phyloP scores from a whole-genome alignment of 2,113 vertebrate species.

The Halcyon senegalensis region DNA sequence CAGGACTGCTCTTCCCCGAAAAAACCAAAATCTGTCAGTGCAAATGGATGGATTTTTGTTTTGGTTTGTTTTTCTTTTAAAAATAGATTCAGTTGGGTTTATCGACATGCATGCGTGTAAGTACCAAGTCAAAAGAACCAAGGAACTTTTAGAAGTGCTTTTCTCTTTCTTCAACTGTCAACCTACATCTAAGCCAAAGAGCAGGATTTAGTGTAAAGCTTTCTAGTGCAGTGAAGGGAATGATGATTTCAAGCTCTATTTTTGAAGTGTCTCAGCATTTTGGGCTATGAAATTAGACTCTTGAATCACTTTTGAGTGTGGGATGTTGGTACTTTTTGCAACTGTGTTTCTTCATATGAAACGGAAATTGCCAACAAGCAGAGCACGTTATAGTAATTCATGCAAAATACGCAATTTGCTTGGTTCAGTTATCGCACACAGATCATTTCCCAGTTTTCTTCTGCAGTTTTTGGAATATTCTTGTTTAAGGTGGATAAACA shows the following conservation, averaged over 20 bases:
- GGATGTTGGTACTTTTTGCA: not conserved
- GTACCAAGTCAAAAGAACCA: not conserved
- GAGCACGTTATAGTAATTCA: not conserved
- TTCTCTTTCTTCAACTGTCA: not conserved
- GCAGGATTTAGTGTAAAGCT: not conserved
- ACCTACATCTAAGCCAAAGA: not conserved
- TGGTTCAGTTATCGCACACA: conserved; percentile 6
- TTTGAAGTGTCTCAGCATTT: not conserved
- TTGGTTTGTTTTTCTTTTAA: not conserved
- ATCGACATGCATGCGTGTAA: not conserved
- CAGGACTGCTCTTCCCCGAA: not conserved
- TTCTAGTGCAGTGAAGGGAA: not conserved
- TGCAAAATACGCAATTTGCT: conserved; percentile 25
- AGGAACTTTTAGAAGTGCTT: not conserved
- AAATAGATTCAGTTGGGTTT: not conserved
- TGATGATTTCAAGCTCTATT: not conserved
- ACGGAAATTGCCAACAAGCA: not conserved
- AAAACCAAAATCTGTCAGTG: not conserved
- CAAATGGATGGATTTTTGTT: not conserved
- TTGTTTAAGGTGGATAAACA: not conserved
- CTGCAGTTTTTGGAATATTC: not conserved
- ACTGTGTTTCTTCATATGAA: not conserved
- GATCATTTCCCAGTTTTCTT: not conserved
- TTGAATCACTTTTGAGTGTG: not conserved
- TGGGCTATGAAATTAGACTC: not conserved